Evolutionary conservation across 2,888 invertebrate species (phyloP).

Genomic region (Ornithoptera priamus): DNA sequence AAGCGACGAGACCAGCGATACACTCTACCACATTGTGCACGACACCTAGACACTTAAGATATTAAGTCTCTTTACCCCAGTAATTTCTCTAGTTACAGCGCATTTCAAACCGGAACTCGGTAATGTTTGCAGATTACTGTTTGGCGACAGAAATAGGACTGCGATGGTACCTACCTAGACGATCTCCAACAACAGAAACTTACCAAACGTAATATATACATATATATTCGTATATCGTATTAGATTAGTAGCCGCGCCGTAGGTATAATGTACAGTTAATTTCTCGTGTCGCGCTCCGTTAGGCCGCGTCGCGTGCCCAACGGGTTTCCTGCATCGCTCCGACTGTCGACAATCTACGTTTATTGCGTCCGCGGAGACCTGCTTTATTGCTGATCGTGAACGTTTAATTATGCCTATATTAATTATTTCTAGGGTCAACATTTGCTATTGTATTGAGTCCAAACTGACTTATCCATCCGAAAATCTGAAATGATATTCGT

Average conservation of each 20-base stretch:
- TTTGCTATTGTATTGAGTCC: background rate
- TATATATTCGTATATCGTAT: conserved; percentile 40
- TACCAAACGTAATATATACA: too few relatives aligned
- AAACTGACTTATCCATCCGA: background rate
- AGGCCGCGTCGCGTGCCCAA: conserved; percentile 67
- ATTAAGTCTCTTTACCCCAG: too few relatives aligned
- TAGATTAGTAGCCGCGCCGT: conserved; percentile 56
- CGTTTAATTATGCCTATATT: conserved; percentile 10
- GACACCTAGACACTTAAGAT: too few relatives aligned
- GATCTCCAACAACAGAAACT: too few relatives aligned
- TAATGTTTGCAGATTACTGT: too few relatives aligned
- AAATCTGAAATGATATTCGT: background rate
- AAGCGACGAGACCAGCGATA: too few relatives aligned
- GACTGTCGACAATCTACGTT: conserved; percentile 52
- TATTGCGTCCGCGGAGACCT: conserved; percentile 36
- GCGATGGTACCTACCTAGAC: too few relatives aligned
- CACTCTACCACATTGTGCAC: too few relatives aligned
- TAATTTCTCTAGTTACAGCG: too few relatives aligned
- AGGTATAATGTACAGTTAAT: conserved; percentile 76
- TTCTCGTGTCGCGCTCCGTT: conserved; percentile 75
- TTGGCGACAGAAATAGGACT: too few relatives aligned
- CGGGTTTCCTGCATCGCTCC: conserved; percentile 64
- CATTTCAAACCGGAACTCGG: too few relatives aligned
- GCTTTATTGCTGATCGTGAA: conserved; percentile 30
- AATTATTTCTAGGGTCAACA: conserved; percentile 9